Base-by-base conservation (phyloP, 2,113 vertebrate species). In the Macrotus californicus region DNA sequence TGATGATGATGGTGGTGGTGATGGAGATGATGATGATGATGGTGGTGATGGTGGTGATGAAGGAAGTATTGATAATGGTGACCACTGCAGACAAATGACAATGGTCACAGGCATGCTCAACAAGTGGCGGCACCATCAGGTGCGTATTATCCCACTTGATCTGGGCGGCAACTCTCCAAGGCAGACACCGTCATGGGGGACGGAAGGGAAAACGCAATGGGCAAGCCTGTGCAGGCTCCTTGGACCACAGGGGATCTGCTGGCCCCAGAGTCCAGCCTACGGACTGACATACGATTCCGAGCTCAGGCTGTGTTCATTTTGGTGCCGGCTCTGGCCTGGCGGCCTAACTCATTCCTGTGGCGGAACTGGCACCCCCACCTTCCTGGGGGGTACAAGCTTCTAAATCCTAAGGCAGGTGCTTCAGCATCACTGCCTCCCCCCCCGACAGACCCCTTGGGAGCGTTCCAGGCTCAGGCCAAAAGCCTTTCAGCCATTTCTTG, bases 1-100 rank as follows among this genome's bases (percentile, higher is more conserved):
- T 15, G n/a, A 3, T 34, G n/a, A 0, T 54, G 22, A 0, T 52
- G 34, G 0, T 26, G 29, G 2, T 22, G 73, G 0, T 16, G n/a
- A 1, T 24, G 24, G 11, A 29, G 66, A 7, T 36, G 39, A 4
- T 82, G 64, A 1, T 76, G 43, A 0, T 31, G 5, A 0, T 36
- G 11, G 0, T 41, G 11, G 0, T 41, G 66, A 7, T 36, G 39
- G 6, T 82, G 64, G 1, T 76, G 43, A 0, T 31, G 5, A 0
- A 29, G 11, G 0, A n/a, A 4, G 0, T 72, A 34, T 1, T 26
- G 48, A 2, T 15, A 16, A 1, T 39, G 52, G 2, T 50, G 26
- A 12, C 21, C 67, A 22, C n/a, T 73, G 31, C 0, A n/a, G 41
- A 3, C 29, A 34, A 34, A 6, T 16, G 15, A 14, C 0, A 3